A percentile compares a stretch with the other conserved stretches of the same genome.
Conservation (phyloP, 2,113 vertebrate species). For the Piprites chloris region DNA sequence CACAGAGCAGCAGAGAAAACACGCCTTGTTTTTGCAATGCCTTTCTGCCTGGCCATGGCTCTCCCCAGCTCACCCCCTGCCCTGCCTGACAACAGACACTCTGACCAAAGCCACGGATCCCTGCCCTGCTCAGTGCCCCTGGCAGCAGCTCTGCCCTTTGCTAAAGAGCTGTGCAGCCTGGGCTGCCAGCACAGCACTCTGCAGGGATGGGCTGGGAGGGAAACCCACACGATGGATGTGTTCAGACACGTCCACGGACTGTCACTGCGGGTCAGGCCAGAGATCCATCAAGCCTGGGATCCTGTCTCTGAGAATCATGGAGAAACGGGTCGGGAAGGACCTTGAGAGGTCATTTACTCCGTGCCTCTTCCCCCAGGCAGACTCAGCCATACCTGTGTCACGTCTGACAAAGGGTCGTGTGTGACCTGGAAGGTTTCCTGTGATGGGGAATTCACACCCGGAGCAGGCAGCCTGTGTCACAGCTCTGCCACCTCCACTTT, state of each 20-base stretch:
- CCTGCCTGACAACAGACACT: not conserved
- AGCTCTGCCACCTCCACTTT: not conserved
- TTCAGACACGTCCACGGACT: constrained; percentile 25
- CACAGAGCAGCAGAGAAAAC: not conserved
- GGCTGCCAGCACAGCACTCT: not conserved
- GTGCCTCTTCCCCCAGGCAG: not conserved
- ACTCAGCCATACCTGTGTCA: constrained; percentile 11
- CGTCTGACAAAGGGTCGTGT: not conserved
- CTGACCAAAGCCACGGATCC: not conserved
- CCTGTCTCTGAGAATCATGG: constrained; percentile 38
- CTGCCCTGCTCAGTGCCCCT: not conserved
- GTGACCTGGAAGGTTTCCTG: not conserved
- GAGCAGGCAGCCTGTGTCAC: not conserved
- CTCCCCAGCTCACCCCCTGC: not conserved
- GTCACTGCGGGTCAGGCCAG: constrained; percentile 45
- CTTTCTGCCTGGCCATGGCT: not conserved
- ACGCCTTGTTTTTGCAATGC: not conserved
- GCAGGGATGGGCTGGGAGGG: not conserved
- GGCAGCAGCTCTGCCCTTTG: constrained; percentile 13
- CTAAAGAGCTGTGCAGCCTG: constrained; percentile 16
- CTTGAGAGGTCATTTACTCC: constrained; percentile 54
- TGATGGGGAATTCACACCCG: not conserved
- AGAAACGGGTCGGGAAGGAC: not conserved
- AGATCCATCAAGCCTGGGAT: constrained; percentile 45
- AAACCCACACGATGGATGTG: not conserved